Evolutionary conservation across 2,113 vertebrate species (phyloP).

Genomic region (Phainopepla nitens): DNA sequence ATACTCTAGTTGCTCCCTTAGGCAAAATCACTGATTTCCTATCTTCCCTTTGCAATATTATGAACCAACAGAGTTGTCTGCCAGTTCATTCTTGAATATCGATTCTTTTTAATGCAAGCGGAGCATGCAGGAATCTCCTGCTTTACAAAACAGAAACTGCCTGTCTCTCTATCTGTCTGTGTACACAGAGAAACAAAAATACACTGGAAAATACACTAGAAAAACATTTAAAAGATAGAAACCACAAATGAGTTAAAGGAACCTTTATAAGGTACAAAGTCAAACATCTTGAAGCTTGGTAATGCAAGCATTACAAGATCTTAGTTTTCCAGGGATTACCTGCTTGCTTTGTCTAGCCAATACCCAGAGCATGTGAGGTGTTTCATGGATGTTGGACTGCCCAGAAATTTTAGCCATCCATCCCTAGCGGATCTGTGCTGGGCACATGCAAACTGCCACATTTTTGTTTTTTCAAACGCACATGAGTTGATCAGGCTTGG

Average conservation of each 20-base stretch:
- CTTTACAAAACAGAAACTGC: neutral
- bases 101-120: neutral
- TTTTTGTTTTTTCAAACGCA: neutral
- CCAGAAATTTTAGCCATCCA: neutral
- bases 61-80: neutral
- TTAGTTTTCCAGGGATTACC: neutral
- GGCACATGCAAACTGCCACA: neutral
- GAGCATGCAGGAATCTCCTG: neutral
- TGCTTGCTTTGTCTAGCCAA: neutral
- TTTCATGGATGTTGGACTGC: neutral
- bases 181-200: neutral
- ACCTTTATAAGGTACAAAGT: neutral
- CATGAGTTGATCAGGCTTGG: neutral
- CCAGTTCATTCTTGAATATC: neutral
- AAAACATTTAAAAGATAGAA: neutral
- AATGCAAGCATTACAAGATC: neutral
- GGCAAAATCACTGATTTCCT: constrained; percentile 1
- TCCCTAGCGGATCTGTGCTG: neutral
- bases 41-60: neutral
- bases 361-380: neutral
- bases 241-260: neutral
- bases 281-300: neutral
- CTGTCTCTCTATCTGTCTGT: neutral
- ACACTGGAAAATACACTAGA: neutral
- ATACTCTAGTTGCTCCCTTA: neutral